Evolutionary conservation across 2,888 invertebrate species (phyloP), one percentile per base, ranked within the genome.

Genomic region (Coecobrya sp.): DNA sequence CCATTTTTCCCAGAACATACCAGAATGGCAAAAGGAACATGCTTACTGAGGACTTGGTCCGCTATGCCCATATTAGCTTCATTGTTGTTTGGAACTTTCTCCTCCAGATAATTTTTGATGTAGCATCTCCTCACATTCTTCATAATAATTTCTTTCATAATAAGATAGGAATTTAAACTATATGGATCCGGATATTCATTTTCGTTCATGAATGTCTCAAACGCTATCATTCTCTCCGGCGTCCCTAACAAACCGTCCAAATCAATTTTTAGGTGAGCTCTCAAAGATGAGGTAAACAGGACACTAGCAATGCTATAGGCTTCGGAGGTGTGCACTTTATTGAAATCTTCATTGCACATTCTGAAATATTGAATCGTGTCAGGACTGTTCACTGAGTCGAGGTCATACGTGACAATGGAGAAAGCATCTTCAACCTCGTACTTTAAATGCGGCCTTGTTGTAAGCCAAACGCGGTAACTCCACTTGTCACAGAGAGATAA

Each of bases 401-500:
- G 52, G 22, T 59, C 45, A n/a, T 65, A 86, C 19, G 73, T 30
- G 10, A 86, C 49, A 70, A 86, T 27, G 22, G 30, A 22, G 42
- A 86, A 59, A 19, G 30, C 45, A n/a, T 73, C 36, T 25, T 86
- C 86, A 52, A 86, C n/a, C 16, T 52, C 16, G 0, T 36, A 13
- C 59, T 55, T 55, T 30, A 86, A 19, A 22, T 86, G 76, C 4
- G 86, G 73, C 8, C 73, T 27, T 2, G 73, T 73, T 11, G 86
- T 42, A 11, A 86, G 22, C 86, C 86, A 86, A 25, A 76, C 59
- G 22, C 86, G 52, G 13, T 19, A 76, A n/a, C 86, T 73, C 59
- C 59, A 86, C 25, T 52, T 76, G 19, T 49, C 45, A 49, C 22
- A 45, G 8, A 76, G 2, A 8, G 52, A 10, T 11, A 36, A 16